These are phyloP conservation scores for Baronia brevicornis DNA, from an alignment of 2,888 invertebrate genomes.

Conservation along the genomic window DNA sequence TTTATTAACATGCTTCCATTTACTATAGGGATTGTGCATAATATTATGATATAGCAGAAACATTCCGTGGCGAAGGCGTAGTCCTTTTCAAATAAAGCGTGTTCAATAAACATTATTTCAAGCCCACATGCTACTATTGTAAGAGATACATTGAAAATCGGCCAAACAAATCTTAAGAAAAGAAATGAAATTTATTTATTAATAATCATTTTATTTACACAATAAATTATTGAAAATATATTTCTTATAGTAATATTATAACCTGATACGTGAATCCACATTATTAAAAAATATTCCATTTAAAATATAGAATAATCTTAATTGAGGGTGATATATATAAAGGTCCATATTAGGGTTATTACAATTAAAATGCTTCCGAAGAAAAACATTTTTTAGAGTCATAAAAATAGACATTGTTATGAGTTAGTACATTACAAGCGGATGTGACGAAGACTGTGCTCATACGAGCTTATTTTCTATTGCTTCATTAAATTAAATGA, in stretches of 20 bases:
- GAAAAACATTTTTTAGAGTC: slow-evolving; percentile 29
- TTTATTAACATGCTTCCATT: slow-evolving; percentile 29
- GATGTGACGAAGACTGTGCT: no score
- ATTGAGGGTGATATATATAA: slow-evolving; percentile 46
- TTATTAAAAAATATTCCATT: slow-evolving; percentile 47
- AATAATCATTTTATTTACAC: no score
- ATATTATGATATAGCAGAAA: slow-evolving; percentile 42
- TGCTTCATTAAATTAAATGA: no score
- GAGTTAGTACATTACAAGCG: no score
- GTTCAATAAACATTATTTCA: slow-evolving; percentile 31
- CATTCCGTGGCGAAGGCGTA: slow-evolving; percentile 44
- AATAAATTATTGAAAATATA: slow-evolving; percentile 5
- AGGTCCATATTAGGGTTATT: slow-evolving; percentile 31
- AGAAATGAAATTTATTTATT: slow-evolving; percentile 6
- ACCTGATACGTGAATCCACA: slow-evolving; percentile 37
- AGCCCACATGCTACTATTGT: slow-evolving; percentile 24
- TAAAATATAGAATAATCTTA: slow-evolving; percentile 30
- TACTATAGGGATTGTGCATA: slow-evolving; percentile 32
- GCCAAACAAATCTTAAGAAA: slow-evolving; percentile 41
- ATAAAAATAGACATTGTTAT: no score
- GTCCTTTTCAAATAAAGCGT: slow-evolving; percentile 30
- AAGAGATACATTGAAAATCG: slow-evolving; percentile 23
- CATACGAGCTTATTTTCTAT: no score
- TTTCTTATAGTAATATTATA: not conserved
- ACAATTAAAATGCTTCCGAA: slow-evolving; percentile 35